These are phyloP conservation scores for Drosophila pegasa DNA, from an alignment of 2,888 invertebrate species.

Conservation along the genomic window DNA sequence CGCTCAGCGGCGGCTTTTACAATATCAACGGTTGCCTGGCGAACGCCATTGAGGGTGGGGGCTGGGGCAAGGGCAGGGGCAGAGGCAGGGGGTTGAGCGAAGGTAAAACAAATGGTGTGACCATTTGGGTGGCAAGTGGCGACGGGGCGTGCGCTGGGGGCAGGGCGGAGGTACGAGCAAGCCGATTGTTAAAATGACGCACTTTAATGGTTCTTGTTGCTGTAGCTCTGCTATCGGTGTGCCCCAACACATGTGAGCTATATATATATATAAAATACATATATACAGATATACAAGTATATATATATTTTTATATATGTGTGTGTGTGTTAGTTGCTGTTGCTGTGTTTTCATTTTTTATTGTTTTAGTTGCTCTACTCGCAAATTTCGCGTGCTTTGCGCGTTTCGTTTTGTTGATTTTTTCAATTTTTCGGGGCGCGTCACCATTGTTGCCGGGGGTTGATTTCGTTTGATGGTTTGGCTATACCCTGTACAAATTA, in stretches of 20 bases:
- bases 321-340: slow-evolving; percentile 6
- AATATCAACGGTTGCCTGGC: slow-evolving; percentile 43
- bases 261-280: background rate
- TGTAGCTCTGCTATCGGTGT: slow-evolving; percentile 13
- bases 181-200: slow-evolving; percentile 36
- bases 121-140: background rate
- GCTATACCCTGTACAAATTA: background rate
- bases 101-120: slow-evolving; percentile 18
- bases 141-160: too few species aligned
- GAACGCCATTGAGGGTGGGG: background rate
- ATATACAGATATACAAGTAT: background rate
- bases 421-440: slow-evolving; percentile 48
- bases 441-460: slow-evolving; percentile 16
- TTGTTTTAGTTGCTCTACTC: slow-evolving; percentile 23
- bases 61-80: background rate
- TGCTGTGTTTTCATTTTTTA: slow-evolving; percentile 23
- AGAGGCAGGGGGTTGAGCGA: background rate
- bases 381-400: slow-evolving; percentile 37
- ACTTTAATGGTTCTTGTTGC: slow-evolving; percentile 31
- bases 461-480: slow-evolving; percentile 1
- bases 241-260: background rate
- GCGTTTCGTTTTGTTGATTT: slow-evolving; percentile 46
- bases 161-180: background rate
- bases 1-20: slow-evolving; percentile 32
- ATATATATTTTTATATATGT: background rate